A percentile compares a stretch with the other conserved stretches of the same genome.
These are phyloP conservation scores for Podarcis siculus DNA, from an alignment of 2,797 vertebrate genomes.

Conservation along the genomic window DNA sequence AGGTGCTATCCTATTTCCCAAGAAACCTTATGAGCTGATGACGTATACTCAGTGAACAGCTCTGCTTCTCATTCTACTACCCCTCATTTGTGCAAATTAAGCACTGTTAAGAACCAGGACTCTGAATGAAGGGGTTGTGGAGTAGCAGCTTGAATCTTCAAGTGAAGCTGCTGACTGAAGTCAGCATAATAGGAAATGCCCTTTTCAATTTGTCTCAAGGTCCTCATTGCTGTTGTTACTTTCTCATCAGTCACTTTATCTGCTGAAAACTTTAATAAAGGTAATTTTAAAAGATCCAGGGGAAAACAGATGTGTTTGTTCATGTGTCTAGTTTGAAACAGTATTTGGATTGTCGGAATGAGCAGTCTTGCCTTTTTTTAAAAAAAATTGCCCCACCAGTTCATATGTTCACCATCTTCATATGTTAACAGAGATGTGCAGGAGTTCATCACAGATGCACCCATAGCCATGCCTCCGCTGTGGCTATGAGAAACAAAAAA, in stretches of 20 bases:
- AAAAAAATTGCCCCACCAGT: no score
- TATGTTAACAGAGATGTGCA: no score
- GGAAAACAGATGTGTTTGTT: background rate
- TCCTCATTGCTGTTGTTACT: background rate
- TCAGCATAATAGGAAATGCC: background rate
- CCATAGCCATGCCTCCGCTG: no score
- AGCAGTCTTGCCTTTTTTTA: background rate
- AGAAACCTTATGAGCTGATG: slow-evolving; percentile 29
- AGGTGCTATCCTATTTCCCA: background rate
- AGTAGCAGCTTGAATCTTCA: background rate
- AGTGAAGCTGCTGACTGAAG: background rate
- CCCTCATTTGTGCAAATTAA: background rate
- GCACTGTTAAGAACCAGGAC: background rate
- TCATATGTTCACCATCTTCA: no score
- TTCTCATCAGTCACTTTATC: background rate
- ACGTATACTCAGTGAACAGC: background rate
- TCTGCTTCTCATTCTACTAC: background rate
- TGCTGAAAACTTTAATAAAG: slow-evolving; percentile 2
- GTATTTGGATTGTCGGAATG: background rate
- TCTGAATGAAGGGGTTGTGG: background rate
- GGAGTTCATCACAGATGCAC: no score
- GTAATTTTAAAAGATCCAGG: background rate
- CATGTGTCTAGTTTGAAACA: background rate
- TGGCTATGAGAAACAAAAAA: no score
- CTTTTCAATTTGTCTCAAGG: background rate